Base-by-base conservation (phyloP, 2,113 vertebrate species). In the Callorhinus ursinus region DNA sequence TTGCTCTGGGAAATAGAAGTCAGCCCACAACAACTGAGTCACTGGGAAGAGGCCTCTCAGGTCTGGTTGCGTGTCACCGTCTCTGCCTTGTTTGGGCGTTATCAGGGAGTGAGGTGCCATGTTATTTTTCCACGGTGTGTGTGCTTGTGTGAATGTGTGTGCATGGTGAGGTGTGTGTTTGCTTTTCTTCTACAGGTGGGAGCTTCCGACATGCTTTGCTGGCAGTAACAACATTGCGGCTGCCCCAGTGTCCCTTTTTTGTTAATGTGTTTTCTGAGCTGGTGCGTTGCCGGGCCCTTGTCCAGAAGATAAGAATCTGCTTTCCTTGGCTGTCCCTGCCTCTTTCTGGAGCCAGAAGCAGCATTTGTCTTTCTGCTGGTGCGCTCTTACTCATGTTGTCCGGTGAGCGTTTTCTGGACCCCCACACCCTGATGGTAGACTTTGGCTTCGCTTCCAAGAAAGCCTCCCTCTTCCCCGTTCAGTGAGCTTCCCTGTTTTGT, bases 51-150 rank as follows among this genome's bases (percentile, higher is more conserved):
- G 24, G 61, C 26, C 46, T 42, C 6, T 8, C 3, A 2, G 0
- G 2, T 39, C 71, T 59, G 28, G 24, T 19, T 14, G 76, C 4
- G 18, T 4, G 49, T 53, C 13, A 9, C 4, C 0, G 4, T n/a
- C 36, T 90, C 65, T 5, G 15, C 59, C 33, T 95, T 19, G 18
- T 8, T 76, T 26, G 19, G 59, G 74, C 36, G 3, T 31, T 21
- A 31, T 21, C 12, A 16, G 55, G 57, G 36, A 39, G 79, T 57
- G 88, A 39, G 42, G 9, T 10, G 31, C 18, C 63, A 15, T 67
- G 69, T 49, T 10, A 3, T 88, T 79, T 82, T 46, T 42, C 46
- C 31, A 11, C 28, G 4, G 46, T 42, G 72, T 12, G 42, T 26
- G 65, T 26, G 65, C 67, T 36, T 19, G 33, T 26, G 71, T 4